Evolutionary conservation across 2,888 invertebrate genomes (phyloP), one percentile per base, ranked within the genome.

Genomic region (Hydropsyche betteni): DNA sequence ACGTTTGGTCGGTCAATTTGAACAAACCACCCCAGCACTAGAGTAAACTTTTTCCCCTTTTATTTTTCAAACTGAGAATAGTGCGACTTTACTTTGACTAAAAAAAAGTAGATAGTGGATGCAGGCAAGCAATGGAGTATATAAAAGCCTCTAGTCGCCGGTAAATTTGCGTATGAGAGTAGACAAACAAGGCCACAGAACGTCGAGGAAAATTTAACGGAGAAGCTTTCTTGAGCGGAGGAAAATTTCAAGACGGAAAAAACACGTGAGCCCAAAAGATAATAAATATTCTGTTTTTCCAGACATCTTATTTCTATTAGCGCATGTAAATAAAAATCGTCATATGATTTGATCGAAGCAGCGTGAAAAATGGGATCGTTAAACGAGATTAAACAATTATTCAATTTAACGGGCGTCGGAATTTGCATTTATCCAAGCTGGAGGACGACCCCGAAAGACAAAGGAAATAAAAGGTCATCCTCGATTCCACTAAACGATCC

Each of bases 91-190:
- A 24, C 24, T 24, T 24, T 24, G 10, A 44, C 44, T 24, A 24
- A 44, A 44, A 44, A 44, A 44, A 44, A 44, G 44, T 44, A 8
- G 7, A 10, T 44, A 44, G 64, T 64, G n/a, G 34, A 64, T 64
- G 64, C 36, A 64, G 36, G n/a, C 36, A 36, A 64, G 64, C 64
- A 64, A 36, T 64, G 64, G 36, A 64, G 64, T 64, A 64, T 36
- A 36, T 64, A 64, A 64, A 64, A 64, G 64, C 64, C 64, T 64
- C 64, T 10, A 64, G 64, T 64, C 64, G 64, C 64, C 64, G 34
- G 64, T 64, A 64, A 64, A 64, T 64, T 64, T 64, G 64, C 64
- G 64, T 64, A 64, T 64, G 64, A 64, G 64, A 36, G 64, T 64
- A 64, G 36, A 64, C 64, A 64, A 64, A 64, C 64, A 64, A 64